A percentile compares a stretch with the other conserved stretches of the same genome.
phyloP scores from a whole-genome alignment of 2,113 vertebrate genomes.

The Neofelis nebulosa region DNA sequence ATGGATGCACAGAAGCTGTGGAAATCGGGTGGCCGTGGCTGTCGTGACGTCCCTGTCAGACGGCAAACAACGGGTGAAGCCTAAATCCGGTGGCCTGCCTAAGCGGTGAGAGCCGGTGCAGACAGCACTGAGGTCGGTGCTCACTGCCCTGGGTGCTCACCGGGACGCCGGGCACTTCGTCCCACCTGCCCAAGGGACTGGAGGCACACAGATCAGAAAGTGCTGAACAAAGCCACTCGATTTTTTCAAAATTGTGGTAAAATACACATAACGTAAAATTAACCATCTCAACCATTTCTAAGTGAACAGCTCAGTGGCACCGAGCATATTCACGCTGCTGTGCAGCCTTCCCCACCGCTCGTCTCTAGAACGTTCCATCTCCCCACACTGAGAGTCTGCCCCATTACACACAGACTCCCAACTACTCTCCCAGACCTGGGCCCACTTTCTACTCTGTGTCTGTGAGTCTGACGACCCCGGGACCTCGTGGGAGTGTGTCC shows the following conservation, averaged over 20 bases:
- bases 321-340: too few species aligned
- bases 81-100: accelerated
- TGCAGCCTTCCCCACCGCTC: accelerated
- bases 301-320: neutral
- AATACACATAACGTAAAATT: neutral
- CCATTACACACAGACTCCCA: too few species aligned
- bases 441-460: neutral
- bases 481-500: neutral
- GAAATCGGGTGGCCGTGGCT: neutral
- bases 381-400: neutral
- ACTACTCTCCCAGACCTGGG: neutral
- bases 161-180: accelerated
- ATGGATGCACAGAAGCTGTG: neutral
- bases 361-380: neutral
- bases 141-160: neutral
- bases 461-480: neutral
- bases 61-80: neutral
- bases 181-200: accelerated
- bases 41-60: neutral
- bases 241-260: neutral
- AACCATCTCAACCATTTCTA: neutral
- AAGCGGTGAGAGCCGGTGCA: neutral
- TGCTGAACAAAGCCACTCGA: neutral
- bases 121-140: neutral
- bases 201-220: neutral